Conservation (phyloP, 2,888 invertebrate genomes). For the Scaptomyza tumidula region DNA sequence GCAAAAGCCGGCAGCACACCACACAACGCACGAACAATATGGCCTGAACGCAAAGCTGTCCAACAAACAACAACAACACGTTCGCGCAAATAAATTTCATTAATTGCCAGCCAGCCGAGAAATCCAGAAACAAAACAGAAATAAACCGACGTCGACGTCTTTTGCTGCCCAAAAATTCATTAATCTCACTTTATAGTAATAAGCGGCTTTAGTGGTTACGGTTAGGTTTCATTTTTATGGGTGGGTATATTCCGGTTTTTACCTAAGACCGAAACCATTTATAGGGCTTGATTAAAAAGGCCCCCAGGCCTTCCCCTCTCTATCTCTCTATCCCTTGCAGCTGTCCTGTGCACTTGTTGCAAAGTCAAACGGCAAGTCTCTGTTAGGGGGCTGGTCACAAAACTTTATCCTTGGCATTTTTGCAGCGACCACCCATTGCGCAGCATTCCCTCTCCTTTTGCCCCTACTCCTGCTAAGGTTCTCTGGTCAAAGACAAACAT, state of each 20-base stretch:
- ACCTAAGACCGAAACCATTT: slow-evolving; percentile 64
- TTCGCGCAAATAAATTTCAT: slow-evolving; percentile 74
- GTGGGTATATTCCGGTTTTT: slow-evolving; percentile 4
- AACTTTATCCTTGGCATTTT: slow-evolving; percentile 70
- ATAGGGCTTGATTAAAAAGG: slow-evolving; percentile 75
- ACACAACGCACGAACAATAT: slow-evolving; percentile 58
- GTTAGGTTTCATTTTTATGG: slow-evolving; percentile 46
- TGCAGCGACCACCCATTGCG: slow-evolving; percentile 33
- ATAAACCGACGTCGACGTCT: slow-evolving; percentile 19
- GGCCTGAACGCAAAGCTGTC: slow-evolving; percentile 31
- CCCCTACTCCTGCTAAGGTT: slow-evolving; percentile 5
- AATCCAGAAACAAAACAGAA: slow-evolving; percentile 27
- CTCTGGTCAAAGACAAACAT: slow-evolving; percentile 64
- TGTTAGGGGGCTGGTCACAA: slow-evolving; percentile 42
- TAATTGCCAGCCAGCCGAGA: slow-evolving; percentile 72
- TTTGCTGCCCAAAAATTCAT: slow-evolving; percentile 59
- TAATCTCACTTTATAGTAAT: slow-evolving; percentile 82
- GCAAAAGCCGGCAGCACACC: slow-evolving; percentile 18
- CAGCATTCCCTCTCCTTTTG: background rate
- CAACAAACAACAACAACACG: slow-evolving; percentile 23
- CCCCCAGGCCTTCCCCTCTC: slow-evolving; percentile 33
- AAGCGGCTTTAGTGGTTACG: slow-evolving; percentile 77
- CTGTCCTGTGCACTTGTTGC: slow-evolving; percentile 67
- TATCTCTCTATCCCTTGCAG: background rate
- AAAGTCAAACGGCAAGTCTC: slow-evolving; percentile 72